Percentiles rank a stretch among this genome's conserved stretches.
phyloP scores from a whole-genome alignment of 2,888 invertebrate species.

The Spodoptera exigua region DNA sequence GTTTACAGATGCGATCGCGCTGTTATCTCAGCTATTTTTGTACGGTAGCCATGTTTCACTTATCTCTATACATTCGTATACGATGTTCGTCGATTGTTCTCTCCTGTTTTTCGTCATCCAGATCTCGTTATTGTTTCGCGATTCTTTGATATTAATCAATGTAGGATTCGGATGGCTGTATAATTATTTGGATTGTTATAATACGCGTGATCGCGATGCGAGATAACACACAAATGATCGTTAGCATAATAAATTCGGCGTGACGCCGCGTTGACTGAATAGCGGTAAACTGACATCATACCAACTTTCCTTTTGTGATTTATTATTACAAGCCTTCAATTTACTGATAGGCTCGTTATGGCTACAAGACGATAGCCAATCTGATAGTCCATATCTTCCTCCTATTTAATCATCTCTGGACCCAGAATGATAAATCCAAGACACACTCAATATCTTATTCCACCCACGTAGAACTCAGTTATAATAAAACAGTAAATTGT shows the following conservation, averaged over 20 bases:
- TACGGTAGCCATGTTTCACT: slow-evolving; percentile 84
- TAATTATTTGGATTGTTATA: slow-evolving; percentile 71
- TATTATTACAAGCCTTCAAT: slow-evolving; percentile 8
- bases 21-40: slow-evolving; percentile 85
- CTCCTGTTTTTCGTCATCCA: slow-evolving; percentile 79
- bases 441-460: background rate
- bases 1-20: slow-evolving; percentile 84
- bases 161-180: slow-evolving; percentile 60
- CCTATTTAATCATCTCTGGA: background rate
- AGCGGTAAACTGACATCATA: slow-evolving; percentile 26
- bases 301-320: slow-evolving; percentile 41
- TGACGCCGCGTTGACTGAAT: slow-evolving; percentile 40
- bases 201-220: slow-evolving; percentile 61
- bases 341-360: background rate
- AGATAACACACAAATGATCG: slow-evolving; percentile 52
- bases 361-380: background rate
- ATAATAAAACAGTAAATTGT: slow-evolving; percentile 43
- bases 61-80: slow-evolving; percentile 80
- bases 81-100: slow-evolving; percentile 80
- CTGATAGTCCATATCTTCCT: background rate
- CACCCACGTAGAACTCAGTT: slow-evolving; percentile 18
- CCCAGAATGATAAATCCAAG: background rate
- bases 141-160: slow-evolving; percentile 64
- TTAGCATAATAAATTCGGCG: slow-evolving; percentile 50
- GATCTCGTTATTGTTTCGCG: slow-evolving; percentile 67